Evolutionary conservation across 2,797 vertebrate genomes (phyloP), one percentile per base, ranked within the genome.

Genomic region (Pachyuromys duprasi): DNA sequence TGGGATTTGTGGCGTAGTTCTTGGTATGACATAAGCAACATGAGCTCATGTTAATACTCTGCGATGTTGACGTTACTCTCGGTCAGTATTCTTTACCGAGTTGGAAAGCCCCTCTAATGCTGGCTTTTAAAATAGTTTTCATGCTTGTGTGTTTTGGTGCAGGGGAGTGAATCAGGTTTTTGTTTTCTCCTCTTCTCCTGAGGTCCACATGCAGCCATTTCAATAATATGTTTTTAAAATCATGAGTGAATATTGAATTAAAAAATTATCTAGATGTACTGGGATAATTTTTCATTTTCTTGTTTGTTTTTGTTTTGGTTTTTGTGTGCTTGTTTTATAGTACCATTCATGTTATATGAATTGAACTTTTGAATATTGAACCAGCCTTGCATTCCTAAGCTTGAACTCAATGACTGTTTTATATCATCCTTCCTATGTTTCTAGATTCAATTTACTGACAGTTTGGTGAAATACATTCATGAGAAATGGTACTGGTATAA

Each of bases 351-450:
- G 9, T 60, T 26, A 36, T 80, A 90, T 90, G 74, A 24, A 26
- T 60, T 45, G 17, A 84, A 33, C 22, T 90, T 83, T 95, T 95
- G 55, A 92, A 63, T 84, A 36, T 18, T 89, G 80, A 89, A 36
- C n/a, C 49, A 55, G 53, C 20, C 45, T 93, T 89, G 36, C 17
- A n/a, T 63, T 89, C 24, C 24, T 33, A 60, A 31, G 4, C 49
- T 83, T 74, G n/a, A 53, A 60, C 53, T 69, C 26, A 89, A 11
- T 31, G 36, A 60, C 24, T 60, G 67, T 42, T 36, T 39, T 62
- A 81, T 75, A 63, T 24, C 57, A 45, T 33, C 49, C 26, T 72
- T 74, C 69, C 36, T 31, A n/a, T 31, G n/a, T 39, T 53, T 57
- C n/a, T 42, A 39, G 9, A 42, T 57, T 88, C 36, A 31, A 31